A percentile compares a stretch with the other conserved stretches of the same genome.
These are phyloP conservation scores for Drusus annulatus DNA, from an alignment of 1,140 invertebrate species.

Conservation along the genomic window DNA sequence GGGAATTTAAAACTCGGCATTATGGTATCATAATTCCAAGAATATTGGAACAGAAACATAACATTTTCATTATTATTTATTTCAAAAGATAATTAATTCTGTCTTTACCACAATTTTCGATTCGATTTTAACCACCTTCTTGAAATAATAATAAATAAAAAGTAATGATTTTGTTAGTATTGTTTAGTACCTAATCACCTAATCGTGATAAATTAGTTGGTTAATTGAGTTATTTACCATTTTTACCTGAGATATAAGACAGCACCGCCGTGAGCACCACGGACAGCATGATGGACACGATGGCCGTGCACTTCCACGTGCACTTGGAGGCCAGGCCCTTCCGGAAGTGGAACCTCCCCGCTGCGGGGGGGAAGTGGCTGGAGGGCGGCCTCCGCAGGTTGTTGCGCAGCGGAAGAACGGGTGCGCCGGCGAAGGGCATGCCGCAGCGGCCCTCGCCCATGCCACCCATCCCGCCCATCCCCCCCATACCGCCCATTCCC, in stretches of 20 bases:
- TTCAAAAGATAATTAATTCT: no score
- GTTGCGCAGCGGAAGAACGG: constrained; percentile 82
- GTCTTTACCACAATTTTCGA: no score
- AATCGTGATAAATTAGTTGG: neutral
- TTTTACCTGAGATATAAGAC: constrained; percentile 90
- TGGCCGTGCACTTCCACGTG: constrained; percentile 91
- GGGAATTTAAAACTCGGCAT: no score
- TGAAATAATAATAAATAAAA: no score
- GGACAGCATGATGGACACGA: constrained; percentile 87
- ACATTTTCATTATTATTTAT: no score
- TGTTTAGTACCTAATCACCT: no score
- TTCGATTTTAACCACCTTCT: no score
- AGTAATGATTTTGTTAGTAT: no score
- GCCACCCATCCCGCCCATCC: constrained; percentile 68
- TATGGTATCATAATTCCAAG: no score
- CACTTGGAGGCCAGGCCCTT: constrained; percentile 90
- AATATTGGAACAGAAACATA: no score
- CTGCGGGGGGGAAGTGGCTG: constrained; percentile 76
- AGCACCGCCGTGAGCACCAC: constrained; percentile 85
- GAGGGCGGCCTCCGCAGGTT: constrained; percentile 75
- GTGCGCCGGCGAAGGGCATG: constrained; percentile 77
- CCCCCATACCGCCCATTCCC: constrained; percentile 74
- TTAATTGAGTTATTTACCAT: constrained; percentile 38
- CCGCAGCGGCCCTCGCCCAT: constrained; percentile 66
- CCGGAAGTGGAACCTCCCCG: constrained; percentile 86